Evolutionary conservation across 2,113 vertebrate species (phyloP), one percentile per base, ranked within the genome.

Genomic region (Ceyx cyanopectus): DNA sequence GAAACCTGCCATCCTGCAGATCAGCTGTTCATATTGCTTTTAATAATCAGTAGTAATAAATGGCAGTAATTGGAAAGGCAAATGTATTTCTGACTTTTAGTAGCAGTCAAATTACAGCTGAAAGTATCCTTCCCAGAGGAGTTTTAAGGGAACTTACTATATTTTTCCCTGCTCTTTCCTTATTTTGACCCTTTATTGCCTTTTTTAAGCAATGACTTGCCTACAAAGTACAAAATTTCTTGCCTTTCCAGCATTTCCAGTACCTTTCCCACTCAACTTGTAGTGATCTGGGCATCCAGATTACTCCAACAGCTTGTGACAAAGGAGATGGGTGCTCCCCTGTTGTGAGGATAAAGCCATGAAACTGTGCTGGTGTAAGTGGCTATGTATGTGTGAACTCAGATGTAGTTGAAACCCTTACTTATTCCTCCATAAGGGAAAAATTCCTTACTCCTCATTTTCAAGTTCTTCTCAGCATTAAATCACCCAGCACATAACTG

Each of bases 31-130:
- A 32, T 6, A 3, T 58, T 84, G 54, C 57, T 86, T 67, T 84
- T 76, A 61, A 63, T 86, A 86, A 92, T 53, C 57, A 66, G 29
- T 54, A 41, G 77, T 79, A 87, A 86, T 89, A 94, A 87, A 81
- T 58, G 66, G 30, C 66, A 87, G 62, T 84, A 90, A 76, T 73
- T 84, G 74, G 68, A 68, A 93, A 90, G 51, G 43, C 53, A 84
- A 53, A 81, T 70, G 51, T 90, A 58, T 86, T 96, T 86, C 85
- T 93, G 86, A 43, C 74, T 89, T 88, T 65, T 17, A 68, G 51
- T 19, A 87, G 50, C 78, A 94, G 80, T 81, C 48, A 75, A 76
- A 84, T 86, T 86, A 48, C 34, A 88, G 45, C 51, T 76, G 54
- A 58, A 73, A 4, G 1, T 40, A 46, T 66, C 54, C 43, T 85